A percentile compares a stretch with the other conserved stretches of the same genome.
phyloP scores from a whole-genome alignment of 2,888 invertebrate genomes.

The Nephrotoma appendiculata region DNA sequence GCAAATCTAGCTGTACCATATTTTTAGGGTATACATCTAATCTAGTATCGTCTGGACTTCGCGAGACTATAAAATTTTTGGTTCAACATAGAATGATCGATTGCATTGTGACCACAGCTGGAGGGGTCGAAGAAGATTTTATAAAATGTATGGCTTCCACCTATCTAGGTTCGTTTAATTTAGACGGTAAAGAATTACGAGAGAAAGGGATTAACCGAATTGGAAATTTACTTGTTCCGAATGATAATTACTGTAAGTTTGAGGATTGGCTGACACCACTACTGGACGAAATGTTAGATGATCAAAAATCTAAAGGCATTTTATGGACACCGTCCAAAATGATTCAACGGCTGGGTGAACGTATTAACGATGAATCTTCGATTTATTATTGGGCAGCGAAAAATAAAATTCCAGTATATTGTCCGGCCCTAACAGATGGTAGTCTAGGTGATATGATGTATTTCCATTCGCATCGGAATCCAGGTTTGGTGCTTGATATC shows the following conservation, averaged over 20 bases:
- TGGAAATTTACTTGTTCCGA: constrained; percentile 92
- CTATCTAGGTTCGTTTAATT: constrained; percentile 77
- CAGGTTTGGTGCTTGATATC: constrained; percentile 87
- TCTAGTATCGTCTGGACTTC: constrained; percentile 85
- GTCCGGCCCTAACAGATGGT: constrained; percentile 96
- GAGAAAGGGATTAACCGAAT: constrained; percentile 69
- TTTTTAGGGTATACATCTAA: constrained; percentile 97
- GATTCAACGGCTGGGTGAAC: constrained; percentile 66
- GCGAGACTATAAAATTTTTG: constrained; percentile 81
- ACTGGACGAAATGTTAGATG: constrained; percentile 75
- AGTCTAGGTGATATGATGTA: constrained; percentile 98
- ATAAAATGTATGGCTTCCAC: constrained; percentile 97
- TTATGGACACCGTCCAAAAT: constrained; percentile 90
- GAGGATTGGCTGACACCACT: constrained; percentile 93
- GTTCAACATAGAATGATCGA: constrained; percentile 82
- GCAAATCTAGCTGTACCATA: constrained; percentile 76
- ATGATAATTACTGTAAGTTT: constrained; percentile 95
- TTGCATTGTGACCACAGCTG: constrained; percentile 93
- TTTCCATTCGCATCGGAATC: constrained; percentile 87
- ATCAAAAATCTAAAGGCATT: constrained; percentile 58
- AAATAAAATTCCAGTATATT: constrained; percentile 94
- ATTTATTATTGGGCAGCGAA: constrained; percentile 95
- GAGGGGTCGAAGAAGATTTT: constrained; percentile 96
- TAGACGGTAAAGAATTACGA: constrained; percentile 65
- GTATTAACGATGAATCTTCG: constrained; percentile 79